These are phyloP conservation scores for Mohoua ochrocephala DNA, from an alignment of 2,113 vertebrate genomes.

Conservation along the genomic window DNA sequence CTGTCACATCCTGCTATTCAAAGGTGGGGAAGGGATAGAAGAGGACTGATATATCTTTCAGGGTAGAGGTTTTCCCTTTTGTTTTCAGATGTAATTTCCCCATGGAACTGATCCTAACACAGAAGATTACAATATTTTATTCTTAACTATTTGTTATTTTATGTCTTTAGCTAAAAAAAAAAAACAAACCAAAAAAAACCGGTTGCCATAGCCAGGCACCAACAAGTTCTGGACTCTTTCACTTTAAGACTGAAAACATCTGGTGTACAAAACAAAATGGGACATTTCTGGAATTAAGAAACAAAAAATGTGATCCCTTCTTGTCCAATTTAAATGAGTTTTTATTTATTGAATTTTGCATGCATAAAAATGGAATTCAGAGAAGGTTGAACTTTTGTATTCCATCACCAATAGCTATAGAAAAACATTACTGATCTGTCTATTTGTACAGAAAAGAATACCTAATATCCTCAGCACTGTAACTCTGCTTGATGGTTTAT, in stretches of 20 bases:
- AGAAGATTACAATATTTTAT: background rate
- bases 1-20: background rate
- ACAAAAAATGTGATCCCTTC: background rate
- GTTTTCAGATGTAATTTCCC: background rate
- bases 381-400: background rate
- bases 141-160: background rate
- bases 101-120: background rate
- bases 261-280: background rate
- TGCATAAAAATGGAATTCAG: background rate
- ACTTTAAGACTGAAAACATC: background rate
- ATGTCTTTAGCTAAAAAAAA: background rate
- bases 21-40: background rate
- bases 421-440: background rate
- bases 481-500: background rate
- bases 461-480: background rate
- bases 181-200: background rate
- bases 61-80: background rate
- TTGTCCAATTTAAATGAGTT: background rate
- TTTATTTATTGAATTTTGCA: background rate
- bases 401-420: background rate
- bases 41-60: background rate
- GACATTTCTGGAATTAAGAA: background rate
- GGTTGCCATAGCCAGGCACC: background rate
- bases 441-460: background rate
- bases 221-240: background rate